These are phyloP conservation scores for Tetramorium bicarinatum DNA, from an alignment of 2,888 invertebrate species.

Conservation along the genomic window DNA sequence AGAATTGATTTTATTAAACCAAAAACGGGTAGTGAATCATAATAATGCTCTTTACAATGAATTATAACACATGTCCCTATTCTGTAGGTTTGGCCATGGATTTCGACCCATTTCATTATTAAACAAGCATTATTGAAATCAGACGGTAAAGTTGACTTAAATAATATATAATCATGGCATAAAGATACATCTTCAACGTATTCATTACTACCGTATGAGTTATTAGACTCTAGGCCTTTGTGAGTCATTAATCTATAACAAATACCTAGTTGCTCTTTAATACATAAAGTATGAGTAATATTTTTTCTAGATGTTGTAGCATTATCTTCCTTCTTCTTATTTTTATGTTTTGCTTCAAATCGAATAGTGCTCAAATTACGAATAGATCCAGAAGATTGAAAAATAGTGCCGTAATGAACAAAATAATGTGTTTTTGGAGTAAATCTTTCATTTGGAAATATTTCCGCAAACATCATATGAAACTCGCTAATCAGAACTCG, in stretches of 20 bases:
- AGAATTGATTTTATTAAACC: constrained; percentile 25
- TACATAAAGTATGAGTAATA: constrained; percentile 17
- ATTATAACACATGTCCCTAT: constrained; percentile 13
- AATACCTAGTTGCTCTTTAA: constrained; percentile 24
- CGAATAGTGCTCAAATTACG: constrained; percentile 33
- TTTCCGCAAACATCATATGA: constrained; percentile 20
- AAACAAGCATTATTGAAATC: constrained; percentile 9
- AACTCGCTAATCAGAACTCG: constrained; percentile 18
- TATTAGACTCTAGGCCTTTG: constrained; percentile 21
- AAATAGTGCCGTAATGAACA: constrained; percentile 46
- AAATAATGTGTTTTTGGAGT: constrained; percentile 53
- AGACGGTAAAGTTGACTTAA: not conserved
- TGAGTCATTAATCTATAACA: constrained; percentile 11
- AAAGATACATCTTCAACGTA: constrained; percentile 4
- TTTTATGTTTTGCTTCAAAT: constrained; percentile 29
- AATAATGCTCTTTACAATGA: not conserved
- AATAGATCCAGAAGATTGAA: constrained; percentile 43
- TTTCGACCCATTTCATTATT: constrained; percentile 13
- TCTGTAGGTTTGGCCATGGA: constrained; percentile 11
- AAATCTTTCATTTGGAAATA: constrained; percentile 37
- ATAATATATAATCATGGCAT: constrained; percentile 17
- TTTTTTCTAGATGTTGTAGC: constrained; percentile 30
- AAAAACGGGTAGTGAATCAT: constrained; percentile 18
- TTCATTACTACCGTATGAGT: not conserved
- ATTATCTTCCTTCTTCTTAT: constrained; percentile 21